A percentile compares a stretch with the other conserved stretches of the same genome.
Conservation (phyloP, 2,113 vertebrate genomes). For the Nesogale talazaci region DNA sequence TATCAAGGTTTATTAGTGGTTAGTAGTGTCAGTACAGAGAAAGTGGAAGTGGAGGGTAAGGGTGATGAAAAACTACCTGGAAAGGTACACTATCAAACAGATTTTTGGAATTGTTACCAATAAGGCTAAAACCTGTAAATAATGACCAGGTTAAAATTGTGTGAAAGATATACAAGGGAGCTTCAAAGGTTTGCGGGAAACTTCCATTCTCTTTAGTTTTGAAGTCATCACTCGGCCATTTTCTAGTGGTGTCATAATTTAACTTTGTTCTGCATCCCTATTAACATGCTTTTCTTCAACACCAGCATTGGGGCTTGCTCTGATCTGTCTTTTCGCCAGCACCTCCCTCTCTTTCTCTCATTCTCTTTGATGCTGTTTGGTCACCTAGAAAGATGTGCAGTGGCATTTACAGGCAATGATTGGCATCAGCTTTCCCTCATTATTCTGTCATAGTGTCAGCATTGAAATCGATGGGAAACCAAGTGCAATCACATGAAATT, state of each 20-base stretch:
- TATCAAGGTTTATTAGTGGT: no score
- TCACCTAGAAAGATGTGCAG: slow-evolving; percentile 54
- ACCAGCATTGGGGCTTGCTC: background rate
- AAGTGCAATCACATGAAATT: slow-evolving; percentile 78
- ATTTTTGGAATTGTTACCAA: no score
- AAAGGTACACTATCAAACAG: no score
- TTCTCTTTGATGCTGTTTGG: slow-evolving; percentile 49
- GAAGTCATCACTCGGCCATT: no score
- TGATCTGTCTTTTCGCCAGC: slow-evolving; percentile 55
- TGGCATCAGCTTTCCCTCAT: slow-evolving; percentile 71
- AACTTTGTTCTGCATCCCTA: slow-evolving; percentile 43
- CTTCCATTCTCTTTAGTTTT: no score
- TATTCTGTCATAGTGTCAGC: slow-evolving; percentile 72
- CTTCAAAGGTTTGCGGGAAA: no score
- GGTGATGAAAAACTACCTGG: no score
- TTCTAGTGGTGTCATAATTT: slow-evolving; percentile 47
- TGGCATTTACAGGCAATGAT: slow-evolving; percentile 69
- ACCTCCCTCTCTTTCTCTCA: background rate
- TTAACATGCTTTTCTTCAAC: slow-evolving; percentile 64
- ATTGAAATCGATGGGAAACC: slow-evolving; percentile 68
- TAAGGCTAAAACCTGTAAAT: no score
- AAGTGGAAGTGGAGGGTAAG: no score
- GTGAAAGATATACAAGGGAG: no score
- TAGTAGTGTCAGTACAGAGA: no score
- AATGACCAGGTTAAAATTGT: no score